Conservation (phyloP, 2,797 vertebrate species). For the Danio aesculapii region DNA sequence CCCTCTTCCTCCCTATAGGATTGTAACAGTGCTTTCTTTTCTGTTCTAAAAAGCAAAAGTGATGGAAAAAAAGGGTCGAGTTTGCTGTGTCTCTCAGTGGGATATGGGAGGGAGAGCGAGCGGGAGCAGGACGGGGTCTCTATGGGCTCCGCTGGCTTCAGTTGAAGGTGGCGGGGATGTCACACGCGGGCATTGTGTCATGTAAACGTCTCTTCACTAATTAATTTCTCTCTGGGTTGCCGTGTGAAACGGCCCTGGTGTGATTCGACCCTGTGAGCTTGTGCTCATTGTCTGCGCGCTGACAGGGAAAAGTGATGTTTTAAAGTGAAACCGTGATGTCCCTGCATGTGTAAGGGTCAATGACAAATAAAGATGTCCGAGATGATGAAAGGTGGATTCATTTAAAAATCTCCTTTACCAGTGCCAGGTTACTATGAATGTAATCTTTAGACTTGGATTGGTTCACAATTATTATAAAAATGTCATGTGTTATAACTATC, state of each 20-base stretch:
- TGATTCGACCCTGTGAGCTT: conserved; percentile 65
- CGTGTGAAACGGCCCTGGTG: conserved; percentile 72
- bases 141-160: conserved; percentile 65
- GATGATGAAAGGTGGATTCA: conserved; percentile 14
- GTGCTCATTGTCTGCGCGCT: conserved; percentile 34
- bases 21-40: conserved; percentile 42
- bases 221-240: conserved; percentile 80
- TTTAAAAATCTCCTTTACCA: conserved; percentile 12
- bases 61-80: conserved; percentile 21
- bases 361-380: conserved; percentile 40
- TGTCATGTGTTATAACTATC: not conserved
- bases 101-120: not conserved
- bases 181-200: conserved; percentile 64
- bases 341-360: conserved; percentile 26
- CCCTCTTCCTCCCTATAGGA: conserved; percentile 76
- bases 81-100: conserved; percentile 14
- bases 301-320: conserved; percentile 37
- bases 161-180: conserved; percentile 63
- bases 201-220: conserved; percentile 63
- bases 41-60: conserved; percentile 32
- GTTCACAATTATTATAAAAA: not conserved
- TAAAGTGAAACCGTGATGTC: conserved; percentile 35
- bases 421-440: not conserved
- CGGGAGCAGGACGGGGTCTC: conserved; percentile 24
- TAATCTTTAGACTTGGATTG: not conserved